Evolutionary conservation across 2,113 vertebrate species (phyloP).

Genomic region (Trogon melanurus): DNA sequence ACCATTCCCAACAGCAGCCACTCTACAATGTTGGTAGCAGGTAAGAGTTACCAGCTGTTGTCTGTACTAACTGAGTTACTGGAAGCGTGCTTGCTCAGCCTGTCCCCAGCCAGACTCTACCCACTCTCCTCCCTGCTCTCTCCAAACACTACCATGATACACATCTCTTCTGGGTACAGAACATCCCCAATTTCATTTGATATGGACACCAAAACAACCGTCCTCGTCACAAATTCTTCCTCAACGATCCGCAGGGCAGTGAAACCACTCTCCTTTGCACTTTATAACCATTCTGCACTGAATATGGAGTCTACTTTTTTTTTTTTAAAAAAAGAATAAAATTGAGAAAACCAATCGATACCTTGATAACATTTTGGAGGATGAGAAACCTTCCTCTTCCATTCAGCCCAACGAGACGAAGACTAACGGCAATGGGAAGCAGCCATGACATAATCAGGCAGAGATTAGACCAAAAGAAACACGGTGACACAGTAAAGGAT

Average conservation of each 20-base stretch:
- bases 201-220: background rate
- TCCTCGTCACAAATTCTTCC: background rate
- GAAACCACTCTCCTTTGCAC: background rate
- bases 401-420: background rate
- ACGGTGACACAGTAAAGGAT: background rate
- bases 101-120: background rate
- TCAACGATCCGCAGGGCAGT: background rate
- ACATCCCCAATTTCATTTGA: background rate
- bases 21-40: accelerated
- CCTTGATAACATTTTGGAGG: background rate
- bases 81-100: background rate
- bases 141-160: accelerated
- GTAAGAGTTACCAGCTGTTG: background rate
- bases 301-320: background rate
- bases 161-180: background rate
- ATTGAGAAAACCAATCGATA: background rate
- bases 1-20: background rate
- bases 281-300: background rate
- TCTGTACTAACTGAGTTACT: accelerated
- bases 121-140: background rate
- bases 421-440: background rate
- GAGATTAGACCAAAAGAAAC: background rate
- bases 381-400: background rate
- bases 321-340: background rate
- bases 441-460: background rate